Percentiles rank a stretch among this genome's conserved stretches.
Evolutionary conservation across 2,888 invertebrate species (phyloP).

Genomic region (Lamellibrachia satsuma): DNA sequence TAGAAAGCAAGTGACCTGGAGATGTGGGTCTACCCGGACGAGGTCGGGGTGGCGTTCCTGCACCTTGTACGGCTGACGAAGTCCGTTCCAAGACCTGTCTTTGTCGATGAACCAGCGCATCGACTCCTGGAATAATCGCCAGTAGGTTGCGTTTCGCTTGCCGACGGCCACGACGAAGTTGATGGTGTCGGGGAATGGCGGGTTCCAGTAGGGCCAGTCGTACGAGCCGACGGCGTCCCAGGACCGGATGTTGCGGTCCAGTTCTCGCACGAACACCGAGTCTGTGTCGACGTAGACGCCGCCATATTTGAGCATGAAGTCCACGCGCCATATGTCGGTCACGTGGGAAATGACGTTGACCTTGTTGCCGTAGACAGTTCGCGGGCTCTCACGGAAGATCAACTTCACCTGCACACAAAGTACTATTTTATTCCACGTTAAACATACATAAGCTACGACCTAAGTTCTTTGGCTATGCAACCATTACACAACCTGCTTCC

Average conservation of each 20-base stretch:
- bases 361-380: conserved; percentile 43
- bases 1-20: conserved; percentile 58
- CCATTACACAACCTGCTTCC: too few species aligned
- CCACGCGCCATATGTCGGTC: conserved; percentile 60
- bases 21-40: conserved; percentile 50
- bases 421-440: neutral
- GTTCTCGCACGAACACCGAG: conserved; percentile 52
- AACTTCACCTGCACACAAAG: conserved; percentile 38
- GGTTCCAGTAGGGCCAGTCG: conserved; percentile 56
- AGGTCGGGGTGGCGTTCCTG: conserved; percentile 57
- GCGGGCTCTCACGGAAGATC: conserved; percentile 41
- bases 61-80: conserved; percentile 46
- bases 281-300: conserved; percentile 63
- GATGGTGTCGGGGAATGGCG: conserved; percentile 50
- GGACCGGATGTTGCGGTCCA: conserved; percentile 42
- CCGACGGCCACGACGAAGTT: conserved; percentile 55
- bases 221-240: conserved; percentile 56
- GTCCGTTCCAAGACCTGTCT: conserved; percentile 48
- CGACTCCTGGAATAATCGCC: conserved; percentile 46
- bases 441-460: too few species aligned
- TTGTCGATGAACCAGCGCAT: conserved; percentile 47
- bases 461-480: too few species aligned
- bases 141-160: conserved; percentile 46
- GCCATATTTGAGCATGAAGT: conserved; percentile 59
- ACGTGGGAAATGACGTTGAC: conserved; percentile 55